A percentile compares a stretch with the other conserved stretches of the same genome.
These are phyloP conservation scores for Corythornis cristatus DNA, from an alignment of 2,113 vertebrate genomes.

Conservation along the genomic window DNA sequence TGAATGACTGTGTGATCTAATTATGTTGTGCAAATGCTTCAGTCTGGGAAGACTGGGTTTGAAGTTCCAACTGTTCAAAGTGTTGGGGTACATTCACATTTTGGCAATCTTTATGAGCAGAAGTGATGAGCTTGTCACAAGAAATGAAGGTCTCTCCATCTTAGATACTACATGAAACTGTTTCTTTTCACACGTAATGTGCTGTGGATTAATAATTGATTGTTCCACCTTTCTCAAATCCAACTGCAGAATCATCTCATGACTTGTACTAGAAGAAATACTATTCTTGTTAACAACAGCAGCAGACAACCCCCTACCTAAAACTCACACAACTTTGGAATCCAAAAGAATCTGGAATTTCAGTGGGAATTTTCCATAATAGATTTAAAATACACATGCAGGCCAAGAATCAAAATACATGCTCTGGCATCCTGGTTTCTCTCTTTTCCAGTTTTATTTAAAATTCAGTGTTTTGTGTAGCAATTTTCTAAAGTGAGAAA, in stretches of 20 bases:
- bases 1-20: neutral
- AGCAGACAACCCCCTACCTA: neutral
- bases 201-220: neutral
- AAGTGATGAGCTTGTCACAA: neutral
- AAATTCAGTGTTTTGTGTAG: neutral
- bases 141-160: rapidly evolving
- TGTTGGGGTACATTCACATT: neutral
- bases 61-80: neutral
- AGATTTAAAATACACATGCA: neutral
- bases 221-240: neutral
- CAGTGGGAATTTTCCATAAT: neutral
- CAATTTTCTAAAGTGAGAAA: neutral
- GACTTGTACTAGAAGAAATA: neutral
- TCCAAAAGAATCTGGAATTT: neutral
- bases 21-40: neutral
- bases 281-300: neutral
- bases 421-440: neutral
- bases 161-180: neutral
- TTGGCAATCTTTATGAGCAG: neutral
- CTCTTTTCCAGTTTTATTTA: neutral
- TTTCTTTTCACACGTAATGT: neutral
- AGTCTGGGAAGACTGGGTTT: neutral
- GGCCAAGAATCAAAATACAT: neutral
- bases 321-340: neutral
- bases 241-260: neutral